phyloP scores from a whole-genome alignment of 92 coral and sea anemone species.

The Porites cylindrica region DNA sequence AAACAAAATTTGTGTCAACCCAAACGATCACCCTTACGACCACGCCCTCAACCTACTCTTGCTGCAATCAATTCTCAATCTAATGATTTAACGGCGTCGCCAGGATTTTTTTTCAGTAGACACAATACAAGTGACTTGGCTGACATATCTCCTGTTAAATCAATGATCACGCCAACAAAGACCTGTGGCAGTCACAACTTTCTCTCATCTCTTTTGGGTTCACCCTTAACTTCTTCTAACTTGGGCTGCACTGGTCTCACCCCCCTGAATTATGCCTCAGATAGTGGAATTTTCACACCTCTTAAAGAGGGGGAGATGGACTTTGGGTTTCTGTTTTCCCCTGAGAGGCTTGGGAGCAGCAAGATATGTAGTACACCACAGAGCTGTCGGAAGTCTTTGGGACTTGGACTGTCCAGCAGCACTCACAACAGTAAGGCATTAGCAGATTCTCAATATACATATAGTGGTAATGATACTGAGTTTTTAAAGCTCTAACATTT shows the following conservation, averaged over 20 bases:
- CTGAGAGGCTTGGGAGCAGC: constrained; percentile 62
- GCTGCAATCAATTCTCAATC: constrained; percentile 89
- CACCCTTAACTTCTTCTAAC: constrained; percentile 60
- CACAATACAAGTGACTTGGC: constrained; percentile 41
- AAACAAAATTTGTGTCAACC: constrained; percentile 16
- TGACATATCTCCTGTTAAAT: constrained; percentile 70
- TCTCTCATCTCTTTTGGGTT: constrained; percentile 57
- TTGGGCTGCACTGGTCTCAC: constrained; percentile 69
- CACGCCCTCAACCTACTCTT: constrained; percentile 79
- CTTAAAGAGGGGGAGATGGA: constrained; percentile 81
- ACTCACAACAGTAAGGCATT: background rate
- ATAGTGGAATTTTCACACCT: constrained; percentile 90
- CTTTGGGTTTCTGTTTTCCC: constrained; percentile 79
- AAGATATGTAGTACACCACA: constrained; percentile 64
- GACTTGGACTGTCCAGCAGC: constrained; percentile 61
- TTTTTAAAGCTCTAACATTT: constrained; percentile 14
- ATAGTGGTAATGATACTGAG: constrained; percentile 17
- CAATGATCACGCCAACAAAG: constrained; percentile 72
- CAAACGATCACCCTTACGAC: constrained; percentile 73
- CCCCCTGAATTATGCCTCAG: constrained; percentile 76
- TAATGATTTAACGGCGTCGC: constrained; percentile 40
- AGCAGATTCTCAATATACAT: background rate
- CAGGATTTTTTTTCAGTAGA: constrained; percentile 52
- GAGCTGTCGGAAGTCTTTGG: constrained; percentile 90
- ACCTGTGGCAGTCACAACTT: constrained; percentile 56